Percentiles rank a stretch among this genome's conserved stretches.
phyloP scores from a whole-genome alignment of 2,797 vertebrate genomes.

The Epinephelus coioides region DNA sequence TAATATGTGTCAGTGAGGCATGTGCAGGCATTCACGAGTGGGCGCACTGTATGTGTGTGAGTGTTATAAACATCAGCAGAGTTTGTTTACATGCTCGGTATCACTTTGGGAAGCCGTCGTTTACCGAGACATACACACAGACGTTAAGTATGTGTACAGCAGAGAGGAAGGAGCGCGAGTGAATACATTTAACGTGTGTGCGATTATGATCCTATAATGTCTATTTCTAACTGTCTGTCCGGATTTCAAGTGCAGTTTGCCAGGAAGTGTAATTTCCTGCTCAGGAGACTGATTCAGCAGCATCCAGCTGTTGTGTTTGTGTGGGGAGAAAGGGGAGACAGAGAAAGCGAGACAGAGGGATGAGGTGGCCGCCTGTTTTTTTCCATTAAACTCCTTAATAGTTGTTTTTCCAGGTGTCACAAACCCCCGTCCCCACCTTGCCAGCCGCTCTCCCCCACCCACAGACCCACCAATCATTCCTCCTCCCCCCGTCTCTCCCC shows the following conservation, averaged over 20 bases:
- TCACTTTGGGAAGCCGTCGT: conserved; percentile 61
- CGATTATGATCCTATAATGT: conserved; percentile 40
- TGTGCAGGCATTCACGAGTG: conserved; percentile 34
- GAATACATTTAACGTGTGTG: conserved; percentile 7
- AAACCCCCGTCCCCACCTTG: conserved; percentile 22
- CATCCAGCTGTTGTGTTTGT: conserved; percentile 74
- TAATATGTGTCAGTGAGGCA: conserved; percentile 40
- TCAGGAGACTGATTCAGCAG: conserved; percentile 69
- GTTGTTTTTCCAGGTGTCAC: conserved; percentile 75
- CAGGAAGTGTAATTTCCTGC: conserved; percentile 80
- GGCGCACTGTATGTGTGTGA: not conserved
- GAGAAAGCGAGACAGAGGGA: conserved; percentile 42
- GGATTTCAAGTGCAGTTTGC: conserved; percentile 66
- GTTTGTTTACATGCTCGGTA: conserved; percentile 70
- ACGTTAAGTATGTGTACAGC: conserved; percentile 44
- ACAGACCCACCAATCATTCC: conserved; percentile 47
- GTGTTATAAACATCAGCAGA: conserved; percentile 60
- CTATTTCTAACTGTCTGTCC: conserved; percentile 61
- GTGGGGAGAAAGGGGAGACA: conserved; percentile 17
- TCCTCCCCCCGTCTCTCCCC: not conserved
- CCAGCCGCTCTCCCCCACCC: conserved; percentile 9
- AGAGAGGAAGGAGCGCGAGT: conserved; percentile 12
- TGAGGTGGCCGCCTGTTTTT: conserved; percentile 56
- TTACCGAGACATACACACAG: conserved; percentile 49
- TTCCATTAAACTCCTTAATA: conserved; percentile 61